Evolutionary conservation across 2,888 invertebrate species (phyloP), one percentile per base, ranked within the genome.

Genomic region (Diachrysia chrysitis): DNA sequence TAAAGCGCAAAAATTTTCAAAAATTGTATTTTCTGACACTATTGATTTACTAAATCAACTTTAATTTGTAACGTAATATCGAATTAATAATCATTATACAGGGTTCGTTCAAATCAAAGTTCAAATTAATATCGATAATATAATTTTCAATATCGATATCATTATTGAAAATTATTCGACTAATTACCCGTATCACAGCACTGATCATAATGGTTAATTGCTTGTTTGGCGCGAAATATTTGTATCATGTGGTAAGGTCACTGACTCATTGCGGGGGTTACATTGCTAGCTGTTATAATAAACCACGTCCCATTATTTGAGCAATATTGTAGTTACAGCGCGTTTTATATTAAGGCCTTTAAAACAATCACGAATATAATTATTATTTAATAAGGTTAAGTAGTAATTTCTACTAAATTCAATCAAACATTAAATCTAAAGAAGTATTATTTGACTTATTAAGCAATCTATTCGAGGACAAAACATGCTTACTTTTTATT

Each of bases 241-340:
- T 29, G 59, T 57, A 51, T 71, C 37, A 58, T 21, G 55, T 16
- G 51, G 23, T 16, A 48, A 65, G 79, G 70, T 81, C 81, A 78
- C 58, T 55, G 74, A 78, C 68, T 63, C 82, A 51, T 46, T 35
- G 81, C 79, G 74, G 79, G 82, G 80, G 82, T 68, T 75, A 75
- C n/a, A n/a, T n/a, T 37, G 35, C 69, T n/a, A 23, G 67, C 58
- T 66, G 66, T 60, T 71, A n/a, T 58, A 69, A 66, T 42, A 66
- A 12, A 46, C 60, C 23, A 63, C 53, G 65, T 21, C 51, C 32
- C 48, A 56, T 23, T 64, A 59, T 35, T 65, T 59, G 7, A 42
- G 57, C 57, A 51, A 69, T 62, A 32, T 32, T 46, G n/a, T 19
- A 7, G 37, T 25, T 48, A n/a, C 4, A 56, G 35, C 23, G 21